Base-by-base conservation (phyloP, 2,113 vertebrate species). In the Myrmecophaga tridactyla region DNA sequence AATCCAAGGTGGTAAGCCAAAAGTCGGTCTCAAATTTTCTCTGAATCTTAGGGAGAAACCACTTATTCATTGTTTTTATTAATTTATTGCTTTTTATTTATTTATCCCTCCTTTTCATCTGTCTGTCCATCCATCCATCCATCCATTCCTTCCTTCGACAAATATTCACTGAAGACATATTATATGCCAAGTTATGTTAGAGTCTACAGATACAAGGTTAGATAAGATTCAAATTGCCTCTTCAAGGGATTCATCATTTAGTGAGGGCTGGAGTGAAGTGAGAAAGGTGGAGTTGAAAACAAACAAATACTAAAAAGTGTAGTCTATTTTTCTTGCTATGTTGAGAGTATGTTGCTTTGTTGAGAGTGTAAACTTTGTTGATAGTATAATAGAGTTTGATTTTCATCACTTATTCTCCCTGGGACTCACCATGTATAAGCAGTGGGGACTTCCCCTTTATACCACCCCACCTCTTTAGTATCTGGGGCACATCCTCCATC, bases 41-140 rank as follows among this genome's bases (percentile, higher is more conserved):
- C 36, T 43, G 20, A 83, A 27, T 88, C 29, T 94, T 94, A 85
- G 65, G n/a, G 34, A 31, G 60, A 81, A 72, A 48, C 20, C 1
- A 56, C 62, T 73, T 72, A 25, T 72, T 27, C 56, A 31, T 62
- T n/a, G n/a, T n/a, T n/a, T n/a, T n/a, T n/a, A n/a, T n/a, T n/a
- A n/a, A n/a, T n/a, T 75, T 10, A 85, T 60, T 62, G 41, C 25
- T 51, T 56, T 84, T 53, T 60, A 41, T 69, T 58, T 43, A 36
- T 80, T 56, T 17, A 31, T 63, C 43, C 60, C 41, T 20, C 23
- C 29, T 88, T 56, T 29, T 17, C n/a, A n/a, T 63, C 27, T 25
- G 53, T 17, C 7, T 8, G n/a, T 21, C n/a, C 34, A 65, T 25
- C 34, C 31, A 43, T 36, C 14, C 13, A 15, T 48, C 5, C n/a